These are phyloP conservation scores for Gallinago jamesoni DNA, from an alignment of 2,113 vertebrate species.

Conservation along the genomic window DNA sequence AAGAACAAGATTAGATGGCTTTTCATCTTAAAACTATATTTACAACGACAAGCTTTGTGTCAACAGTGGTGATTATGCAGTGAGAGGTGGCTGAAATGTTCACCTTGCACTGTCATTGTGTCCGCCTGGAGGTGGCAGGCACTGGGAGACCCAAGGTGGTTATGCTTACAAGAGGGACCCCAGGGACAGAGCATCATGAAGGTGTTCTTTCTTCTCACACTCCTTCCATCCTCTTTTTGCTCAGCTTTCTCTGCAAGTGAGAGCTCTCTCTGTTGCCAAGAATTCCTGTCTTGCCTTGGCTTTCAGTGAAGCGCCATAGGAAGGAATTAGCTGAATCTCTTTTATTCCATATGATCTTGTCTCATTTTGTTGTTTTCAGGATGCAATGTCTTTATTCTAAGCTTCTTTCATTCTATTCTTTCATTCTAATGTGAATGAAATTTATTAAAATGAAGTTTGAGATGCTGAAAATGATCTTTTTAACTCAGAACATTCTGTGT, in stretches of 20 bases:
- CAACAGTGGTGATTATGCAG: background rate
- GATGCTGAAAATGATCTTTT: background rate
- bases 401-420: too few relatives aligned
- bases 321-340: background rate
- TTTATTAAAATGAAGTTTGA: background rate
- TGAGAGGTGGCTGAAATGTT: background rate
- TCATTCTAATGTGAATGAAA: too few relatives aligned
- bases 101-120: background rate
- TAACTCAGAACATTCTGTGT: background rate
- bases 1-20: background rate
- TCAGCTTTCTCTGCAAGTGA: background rate
- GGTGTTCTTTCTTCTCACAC: background rate
- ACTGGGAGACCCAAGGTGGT: too few relatives aligned
- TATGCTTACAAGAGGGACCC: too few relatives aligned
- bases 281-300: fast-evolving
- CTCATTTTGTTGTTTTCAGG: background rate
- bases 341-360: background rate
- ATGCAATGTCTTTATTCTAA: background rate
- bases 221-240: background rate
- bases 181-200: background rate
- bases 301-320: background rate
- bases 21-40: background rate
- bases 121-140: background rate
- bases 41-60: background rate
- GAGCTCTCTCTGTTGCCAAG: fast-evolving